Evolutionary conservation across 2,888 invertebrate species (phyloP).

Genomic region (Eupithecia tripunctaria): DNA sequence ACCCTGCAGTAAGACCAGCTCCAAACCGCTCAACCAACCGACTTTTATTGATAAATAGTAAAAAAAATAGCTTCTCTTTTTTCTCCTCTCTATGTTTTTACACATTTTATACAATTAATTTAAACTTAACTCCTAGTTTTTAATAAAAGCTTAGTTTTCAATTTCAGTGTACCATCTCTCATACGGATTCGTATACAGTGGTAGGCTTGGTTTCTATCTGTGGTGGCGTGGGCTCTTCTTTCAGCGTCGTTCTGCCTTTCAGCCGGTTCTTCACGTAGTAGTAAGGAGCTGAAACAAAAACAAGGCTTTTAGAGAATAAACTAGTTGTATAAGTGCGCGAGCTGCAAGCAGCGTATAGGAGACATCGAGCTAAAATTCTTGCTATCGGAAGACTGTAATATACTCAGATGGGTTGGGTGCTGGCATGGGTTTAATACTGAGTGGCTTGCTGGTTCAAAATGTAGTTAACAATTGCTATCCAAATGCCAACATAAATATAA

Average conservation of each 20-base stretch:
- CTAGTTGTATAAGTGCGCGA: too few species aligned
- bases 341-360: too few species aligned
- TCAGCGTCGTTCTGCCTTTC: slow-evolving; percentile 58
- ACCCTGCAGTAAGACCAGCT: slow-evolving; percentile 2
- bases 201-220: slow-evolving; percentile 44
- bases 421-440: too few species aligned
- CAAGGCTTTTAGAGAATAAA: neutral
- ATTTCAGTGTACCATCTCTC: neutral
- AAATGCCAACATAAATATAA: too few species aligned
- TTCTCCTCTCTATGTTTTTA: neutral
- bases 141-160: neutral
- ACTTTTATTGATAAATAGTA: neutral
- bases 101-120: neutral
- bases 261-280: slow-evolving; percentile 58
- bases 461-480: too few species aligned
- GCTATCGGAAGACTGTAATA: too few species aligned
- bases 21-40: neutral
- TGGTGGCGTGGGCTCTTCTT: slow-evolving; percentile 51
- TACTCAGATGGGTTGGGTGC: too few species aligned
- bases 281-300: slow-evolving; percentile 59
- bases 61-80: neutral
- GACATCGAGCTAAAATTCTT: too few species aligned
- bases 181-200: slow-evolving; percentile 51
- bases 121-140: neutral
- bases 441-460: too few species aligned